Base-by-base conservation (phyloP, 2,113 vertebrate species). In the Pedetes capensis region DNA sequence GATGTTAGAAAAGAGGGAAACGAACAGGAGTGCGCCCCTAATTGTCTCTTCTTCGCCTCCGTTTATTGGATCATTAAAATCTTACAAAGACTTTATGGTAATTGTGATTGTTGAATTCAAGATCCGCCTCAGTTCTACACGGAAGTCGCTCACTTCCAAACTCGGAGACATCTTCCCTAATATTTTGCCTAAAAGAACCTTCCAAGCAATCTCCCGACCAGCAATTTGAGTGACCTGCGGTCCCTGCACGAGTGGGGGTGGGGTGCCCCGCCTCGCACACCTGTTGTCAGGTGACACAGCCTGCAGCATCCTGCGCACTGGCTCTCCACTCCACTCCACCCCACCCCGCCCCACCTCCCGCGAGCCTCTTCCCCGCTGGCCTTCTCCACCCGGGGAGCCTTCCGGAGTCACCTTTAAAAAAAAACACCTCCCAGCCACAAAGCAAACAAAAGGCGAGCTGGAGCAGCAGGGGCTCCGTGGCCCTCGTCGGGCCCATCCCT, bases 41-140 rank as follows among this genome's bases (percentile, higher is more conserved):
- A 97, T 57, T 86, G 86, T 95, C 94, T 91, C 75, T 85, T 97
- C 87, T 92, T 92, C 69, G 2, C 12, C 6, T 44, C 55, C 59
- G 80, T 97, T 97, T 96, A 96, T 86, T 78, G 51, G 90, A 88
- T 80, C 87, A 34, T 97, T 96, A 96, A 97, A 96, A 74, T 75
- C 93, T 90, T 95, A 89, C 71, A 83, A 88, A 78, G 84, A 76
- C 76, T 76, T 93, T 47, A 34, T 6, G 57, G 61, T 68, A 87
- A 79, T 42, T 71, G 34, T 57, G 96, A 95, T 83, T 83, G 42
- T 9, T 75, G 39, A 72, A 95, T 66, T 87, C 69, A 71, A 90
- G 42, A 57, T 68, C 53, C 64, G 51, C n/a, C 42, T 94, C 72
- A 42, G 68, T 42, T 39, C 69, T 68, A 87, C n/a, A 27, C n/a